Base-by-base conservation (phyloP, 2,113 vertebrate genomes). In the Myocastor coypus region DNA sequence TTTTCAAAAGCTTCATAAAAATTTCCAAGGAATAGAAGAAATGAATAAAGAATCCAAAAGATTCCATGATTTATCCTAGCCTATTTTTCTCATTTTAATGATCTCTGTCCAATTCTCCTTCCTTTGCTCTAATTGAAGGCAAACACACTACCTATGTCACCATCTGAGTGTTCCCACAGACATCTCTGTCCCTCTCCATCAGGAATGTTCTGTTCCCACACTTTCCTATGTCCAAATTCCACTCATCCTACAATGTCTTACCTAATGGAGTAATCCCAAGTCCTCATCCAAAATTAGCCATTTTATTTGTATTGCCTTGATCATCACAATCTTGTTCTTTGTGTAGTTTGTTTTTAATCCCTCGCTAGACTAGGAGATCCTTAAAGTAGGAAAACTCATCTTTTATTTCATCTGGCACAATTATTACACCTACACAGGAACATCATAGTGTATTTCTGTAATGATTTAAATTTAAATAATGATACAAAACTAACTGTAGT, bases 1-100 rank as follows among this genome's bases (percentile, higher is more conserved):
- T 63, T 87, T 77, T 59, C 28, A 83, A 83, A 92, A 87, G 37
- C 57, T 69, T 88, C 85, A 42, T 13, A 83, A 87, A 83, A 87
- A 52, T 66, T 26, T 52, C 55, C 13, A 16, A 30, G 46, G 8
- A 4, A 1, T 55, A 16, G 10, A 10, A 2, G 2, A 42, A 92
- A 75, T 59, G n/a, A 93, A 73, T 68, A 68, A 83, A 90, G 32
- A 83, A 83, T 46, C 30, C 61, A 80, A 64, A 52, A 32, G 34
- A 57, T 57, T 86, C 40, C 2, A 11, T 3, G 11, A 50, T 69
- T 52, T 37, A 40, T 34, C 7, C 68, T 37, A 73, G 16, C 3
- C 61, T 22, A 10, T 42, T 34, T 55, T 86, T 30, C 80, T 75
- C 16, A 87, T 6, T 46, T 59, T n/a, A 40, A n/a, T 34, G 2